Conservation (phyloP, 2,888 invertebrate genomes). For the Dryobota labecula region DNA sequence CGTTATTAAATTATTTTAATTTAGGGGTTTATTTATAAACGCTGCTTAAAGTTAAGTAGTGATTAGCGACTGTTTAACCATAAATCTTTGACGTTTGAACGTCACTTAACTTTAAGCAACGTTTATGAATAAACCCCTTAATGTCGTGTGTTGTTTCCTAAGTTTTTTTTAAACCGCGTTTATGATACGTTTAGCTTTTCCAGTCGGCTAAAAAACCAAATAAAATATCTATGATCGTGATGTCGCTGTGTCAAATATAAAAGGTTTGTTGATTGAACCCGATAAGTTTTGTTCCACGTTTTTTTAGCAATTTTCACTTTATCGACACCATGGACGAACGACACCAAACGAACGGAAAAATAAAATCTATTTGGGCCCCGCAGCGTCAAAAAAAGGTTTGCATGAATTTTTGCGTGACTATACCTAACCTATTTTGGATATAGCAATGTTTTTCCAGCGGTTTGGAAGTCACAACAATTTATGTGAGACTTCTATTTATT, state of each 20-base stretch:
- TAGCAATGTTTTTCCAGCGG: slow-evolving; percentile 9
- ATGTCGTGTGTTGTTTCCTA: background rate
- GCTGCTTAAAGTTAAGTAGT: too few species aligned
- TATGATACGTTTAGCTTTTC: background rate
- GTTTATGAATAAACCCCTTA: too few species aligned
- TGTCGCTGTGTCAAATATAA: slow-evolving; percentile 49
- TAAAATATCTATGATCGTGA: slow-evolving; percentile 2
- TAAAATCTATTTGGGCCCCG: slow-evolving; percentile 43
- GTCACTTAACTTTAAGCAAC: too few species aligned
- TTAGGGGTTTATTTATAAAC: too few species aligned
- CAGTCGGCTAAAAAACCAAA: background rate
- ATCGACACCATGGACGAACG: slow-evolving; percentile 52
- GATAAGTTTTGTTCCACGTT: slow-evolving; percentile 33
- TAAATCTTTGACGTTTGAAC: too few species aligned
- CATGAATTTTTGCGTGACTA: slow-evolving; percentile 10
- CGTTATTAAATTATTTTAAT: too few species aligned
- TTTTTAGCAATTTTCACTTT: slow-evolving; percentile 61
- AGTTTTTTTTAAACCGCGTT: background rate
- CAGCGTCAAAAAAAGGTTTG: slow-evolving; percentile 1
- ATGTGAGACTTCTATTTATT: background rate
- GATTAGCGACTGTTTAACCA: too few species aligned
- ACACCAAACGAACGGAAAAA: slow-evolving; percentile 47
- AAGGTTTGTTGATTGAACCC: slow-evolving; percentile 60
- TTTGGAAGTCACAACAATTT: background rate
- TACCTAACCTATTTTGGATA: background rate